These are phyloP conservation scores for Oreochromis spilurus DNA, from an alignment of 2,113 vertebrate genomes.

Conservation along the genomic window DNA sequence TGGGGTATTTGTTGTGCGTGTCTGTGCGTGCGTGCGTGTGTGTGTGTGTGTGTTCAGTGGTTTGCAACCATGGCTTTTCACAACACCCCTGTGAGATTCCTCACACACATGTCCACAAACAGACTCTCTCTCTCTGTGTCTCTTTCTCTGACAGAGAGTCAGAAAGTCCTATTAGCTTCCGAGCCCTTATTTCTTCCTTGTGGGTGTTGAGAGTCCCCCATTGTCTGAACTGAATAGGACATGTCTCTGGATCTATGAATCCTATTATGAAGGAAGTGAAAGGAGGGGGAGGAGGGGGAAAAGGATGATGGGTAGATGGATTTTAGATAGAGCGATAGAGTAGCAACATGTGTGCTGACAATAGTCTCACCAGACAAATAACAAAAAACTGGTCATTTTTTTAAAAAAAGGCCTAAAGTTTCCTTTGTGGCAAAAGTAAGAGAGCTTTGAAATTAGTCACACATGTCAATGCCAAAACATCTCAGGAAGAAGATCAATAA, in stretches of 20 bases:
- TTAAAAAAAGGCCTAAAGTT: not conserved
- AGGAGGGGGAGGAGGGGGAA: not conserved
- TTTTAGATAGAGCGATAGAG: not conserved
- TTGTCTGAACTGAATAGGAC: constrained; percentile 41
- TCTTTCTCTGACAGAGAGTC: not conserved
- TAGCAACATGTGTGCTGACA: not conserved
- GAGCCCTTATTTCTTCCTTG: constrained; percentile 26
- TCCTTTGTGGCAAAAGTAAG: not conserved
- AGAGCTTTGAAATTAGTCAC: not conserved
- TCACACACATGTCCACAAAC: not conserved
- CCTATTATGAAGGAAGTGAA: constrained; percentile 43
- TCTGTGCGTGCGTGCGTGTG: not conserved
- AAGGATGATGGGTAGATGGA: constrained; percentile 1
- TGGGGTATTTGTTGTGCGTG: not conserved
- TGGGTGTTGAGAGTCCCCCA: constrained; percentile 30
- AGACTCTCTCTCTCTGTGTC: not conserved
- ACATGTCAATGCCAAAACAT: not conserved
- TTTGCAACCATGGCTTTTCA: not conserved
- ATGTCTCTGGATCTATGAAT: constrained; percentile 53
- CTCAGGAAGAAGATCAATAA: not conserved
- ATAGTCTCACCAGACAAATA: not conserved
- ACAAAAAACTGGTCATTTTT: not conserved
- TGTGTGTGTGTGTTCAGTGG: not conserved
- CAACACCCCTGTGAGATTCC: not conserved
- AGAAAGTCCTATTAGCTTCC: constrained; percentile 23